Conservation (phyloP, 2,888 invertebrate species). For the Patella pellucida region DNA sequence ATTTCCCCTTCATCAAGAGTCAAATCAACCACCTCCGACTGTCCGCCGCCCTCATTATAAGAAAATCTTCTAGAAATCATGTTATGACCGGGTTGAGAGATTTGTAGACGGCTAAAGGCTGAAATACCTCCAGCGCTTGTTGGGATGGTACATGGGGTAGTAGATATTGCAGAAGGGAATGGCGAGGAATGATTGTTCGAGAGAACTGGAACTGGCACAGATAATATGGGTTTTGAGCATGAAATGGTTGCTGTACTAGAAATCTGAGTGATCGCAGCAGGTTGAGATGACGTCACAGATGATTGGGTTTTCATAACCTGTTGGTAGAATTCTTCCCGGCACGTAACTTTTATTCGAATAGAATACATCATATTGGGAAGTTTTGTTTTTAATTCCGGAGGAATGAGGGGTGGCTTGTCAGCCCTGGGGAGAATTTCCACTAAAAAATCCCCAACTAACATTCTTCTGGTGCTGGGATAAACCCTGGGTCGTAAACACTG, state of each 20-base stretch:
- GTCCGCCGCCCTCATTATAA: no score
- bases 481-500: conserved; percentile 46
- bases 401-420: conserved; percentile 54
- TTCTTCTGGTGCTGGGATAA: conserved; percentile 41
- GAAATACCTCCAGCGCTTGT: neutral
- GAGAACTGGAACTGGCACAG: neutral
- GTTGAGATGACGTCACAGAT: neutral
- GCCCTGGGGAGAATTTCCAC: conserved; percentile 59
- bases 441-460: conserved; percentile 46
- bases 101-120: neutral
- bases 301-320: no score
- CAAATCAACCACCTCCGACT: neutral
- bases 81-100: neutral
- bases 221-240: neutral
- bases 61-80: neutral
- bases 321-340: neutral
- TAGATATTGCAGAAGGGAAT: neutral
- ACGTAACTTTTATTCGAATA: conserved; percentile 51
- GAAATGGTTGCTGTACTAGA: neutral
- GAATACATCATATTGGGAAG: conserved; percentile 57
- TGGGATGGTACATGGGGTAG: neutral
- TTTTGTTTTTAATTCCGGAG: conserved; percentile 50
- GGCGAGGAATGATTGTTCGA: neutral
- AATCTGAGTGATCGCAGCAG: neutral
- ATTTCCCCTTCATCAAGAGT: neutral